Base-by-base conservation (phyloP, 2,888 invertebrate species). In the Onthophagus sagittarius region DNA sequence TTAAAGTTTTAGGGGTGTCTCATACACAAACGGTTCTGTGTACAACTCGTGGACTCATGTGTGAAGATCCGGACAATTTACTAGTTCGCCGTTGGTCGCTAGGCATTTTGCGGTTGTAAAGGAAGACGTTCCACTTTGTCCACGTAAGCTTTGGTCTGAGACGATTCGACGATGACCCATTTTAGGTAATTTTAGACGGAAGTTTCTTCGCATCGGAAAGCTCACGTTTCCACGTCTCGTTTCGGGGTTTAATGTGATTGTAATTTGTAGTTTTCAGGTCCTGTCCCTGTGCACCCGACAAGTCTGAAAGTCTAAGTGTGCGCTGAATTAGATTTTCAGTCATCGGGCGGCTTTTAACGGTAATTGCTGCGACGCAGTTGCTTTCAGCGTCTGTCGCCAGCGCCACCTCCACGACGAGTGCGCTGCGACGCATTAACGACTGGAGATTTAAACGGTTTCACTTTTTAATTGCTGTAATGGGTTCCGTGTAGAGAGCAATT, bases 21-120 rank as follows among this genome's bases (percentile, higher is more conserved):
- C 63, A 63, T 15, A 67, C 32, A 67, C 31, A 23, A 71, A 69
- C 71, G 69, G 33, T 73, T 1, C 39, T 53, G 23, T 23, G 23
- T 53, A 7, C 5, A 72, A 75, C 71, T 75, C 75, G 73, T 73
- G 75, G 73, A 70, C 71, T 71, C 71, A 62, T 71, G 73, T 73
- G 31, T 71, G 75, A 75, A 71, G 73, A 75, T 63, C 71, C 62
- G 33, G 67, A 15, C 23, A 32, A 32, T 9, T 67, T 67, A 67
- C 67, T 32, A 67, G 23, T 67, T 67, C 23, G 11, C 7, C 7
- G 23, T 67, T 31, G 23, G 7, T 13, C 67, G 31, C n/a, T 5
- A 5, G 67, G 67, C 67, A 23, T 2, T 32, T 32, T 23, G 23
- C 67, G 15, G 5, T 13, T 67, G 1, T 67, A 15, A 67, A 67